These are phyloP conservation scores for Cyanoderma ruficeps DNA, from an alignment of 2,113 vertebrate species.

Conservation along the genomic window DNA sequence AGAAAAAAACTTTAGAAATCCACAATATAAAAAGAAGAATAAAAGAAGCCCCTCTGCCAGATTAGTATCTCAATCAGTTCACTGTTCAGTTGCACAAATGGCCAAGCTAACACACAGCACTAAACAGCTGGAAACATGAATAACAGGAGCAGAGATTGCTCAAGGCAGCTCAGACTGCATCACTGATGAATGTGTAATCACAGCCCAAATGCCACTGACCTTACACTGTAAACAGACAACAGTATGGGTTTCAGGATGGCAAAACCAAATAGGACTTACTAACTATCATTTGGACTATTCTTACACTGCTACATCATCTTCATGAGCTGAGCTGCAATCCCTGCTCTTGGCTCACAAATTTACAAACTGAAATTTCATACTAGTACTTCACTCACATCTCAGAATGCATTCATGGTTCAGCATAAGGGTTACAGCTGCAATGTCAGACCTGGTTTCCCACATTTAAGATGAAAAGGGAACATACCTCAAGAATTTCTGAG, in stretches of 20 bases:
- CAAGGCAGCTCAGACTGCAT: neutral
- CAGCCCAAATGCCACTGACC: neutral
- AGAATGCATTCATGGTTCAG: neutral
- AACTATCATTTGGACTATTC: neutral
- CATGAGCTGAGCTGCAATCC: neutral
- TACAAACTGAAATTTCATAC: neutral
- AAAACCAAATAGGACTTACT: neutral
- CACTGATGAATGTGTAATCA: neutral
- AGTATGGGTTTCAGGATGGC: neutral
- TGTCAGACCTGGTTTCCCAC: neutral
- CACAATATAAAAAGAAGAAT: neutral
- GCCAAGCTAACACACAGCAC: neutral
- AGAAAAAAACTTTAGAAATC: neutral
- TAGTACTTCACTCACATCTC: neutral
- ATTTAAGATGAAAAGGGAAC: neutral
- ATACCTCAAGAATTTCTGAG: neutral
- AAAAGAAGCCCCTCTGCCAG: neutral
- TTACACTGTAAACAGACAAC: neutral
- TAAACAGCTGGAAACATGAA: neutral
- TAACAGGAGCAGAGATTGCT: neutral
- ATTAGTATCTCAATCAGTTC: neutral
- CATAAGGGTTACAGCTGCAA: neutral
- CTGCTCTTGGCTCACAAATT: neutral
- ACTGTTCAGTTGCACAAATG: neutral
- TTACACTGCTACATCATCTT: neutral